Base-by-base conservation (phyloP, 2,888 invertebrate species). In the Atrina japonica region DNA sequence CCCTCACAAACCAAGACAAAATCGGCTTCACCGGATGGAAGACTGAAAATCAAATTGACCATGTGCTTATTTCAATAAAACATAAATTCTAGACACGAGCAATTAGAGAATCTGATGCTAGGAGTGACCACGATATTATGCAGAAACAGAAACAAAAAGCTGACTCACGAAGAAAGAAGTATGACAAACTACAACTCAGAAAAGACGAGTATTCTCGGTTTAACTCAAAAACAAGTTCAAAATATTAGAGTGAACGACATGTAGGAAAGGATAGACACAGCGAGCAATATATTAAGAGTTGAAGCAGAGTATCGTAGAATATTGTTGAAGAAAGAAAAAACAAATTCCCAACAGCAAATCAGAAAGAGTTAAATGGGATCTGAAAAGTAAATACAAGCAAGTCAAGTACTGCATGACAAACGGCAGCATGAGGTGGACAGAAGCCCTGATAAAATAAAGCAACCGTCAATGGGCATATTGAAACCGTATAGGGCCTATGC, bases 11-110 rank as follows among this genome's bases (percentile, higher is more conserved):
- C n/a, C 40, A 2, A 27, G 18, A 55, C 70, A 75, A 61, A 75
- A 66, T 65, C 75, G 70, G 64, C 23, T 16, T 77, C 72, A 21
- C 72, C 75, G n/a, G 59, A 72, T 66, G 64, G 64, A 30, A 63
- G 23, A 61, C 68, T 9, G 60, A 55, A 64, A 76, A 71, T 58
- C 64, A 76, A 41, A 76, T 74, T 47, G 73, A 70, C 52, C 69
- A 73, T 29, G 29, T 74, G 18, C n/a, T 56, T 2, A 66, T 72
- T 18, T 53, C 35, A 18, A 56, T 30, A 71, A 60, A 58, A 55
- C 47, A 50, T 49, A 56, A n/a, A 16, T 70, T 9, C 41, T 35
- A 29, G 61, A 52, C 27, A 27, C 50, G 41, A 56, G 52, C 49
- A 59, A 55, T 47, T 45, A 59, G 53, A 23, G 58, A 64, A 43